Conservation (phyloP, 2,113 vertebrate genomes). For the Hystrix cristata region DNA sequence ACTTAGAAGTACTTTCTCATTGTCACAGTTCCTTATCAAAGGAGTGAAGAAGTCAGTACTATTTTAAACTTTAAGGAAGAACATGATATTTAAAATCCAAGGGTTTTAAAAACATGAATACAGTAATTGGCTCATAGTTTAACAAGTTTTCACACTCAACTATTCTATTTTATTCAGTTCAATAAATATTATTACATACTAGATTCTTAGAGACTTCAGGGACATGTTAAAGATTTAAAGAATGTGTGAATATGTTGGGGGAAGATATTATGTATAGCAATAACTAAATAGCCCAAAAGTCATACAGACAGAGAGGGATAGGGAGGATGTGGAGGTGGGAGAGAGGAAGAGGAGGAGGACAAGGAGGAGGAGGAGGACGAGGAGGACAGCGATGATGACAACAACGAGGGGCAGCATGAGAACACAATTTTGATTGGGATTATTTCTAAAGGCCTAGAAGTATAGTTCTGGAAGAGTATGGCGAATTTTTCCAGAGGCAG, state of each 20-base stretch:
- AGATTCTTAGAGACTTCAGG: not conserved
- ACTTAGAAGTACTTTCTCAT: not conserved
- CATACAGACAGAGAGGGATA: not conserved
- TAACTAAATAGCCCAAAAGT: not conserved
- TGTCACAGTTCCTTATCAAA: not conserved
- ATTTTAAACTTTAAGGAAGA: slow-evolving; percentile 55
- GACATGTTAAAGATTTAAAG: not conserved
- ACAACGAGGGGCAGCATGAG: not conserved
- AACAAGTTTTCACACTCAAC: not conserved
- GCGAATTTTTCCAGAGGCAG: not conserved
- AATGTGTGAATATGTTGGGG: not conserved
- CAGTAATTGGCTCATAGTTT: not conserved
- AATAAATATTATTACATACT: not conserved
- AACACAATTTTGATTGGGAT: not conserved
- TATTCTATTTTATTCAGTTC: slow-evolving; percentile 18
- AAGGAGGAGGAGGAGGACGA: no score
- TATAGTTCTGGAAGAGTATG: not conserved
- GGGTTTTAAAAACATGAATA: slow-evolving; percentile 24
- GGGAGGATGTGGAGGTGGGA: no score
- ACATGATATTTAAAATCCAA: not conserved
- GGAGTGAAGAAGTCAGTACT: not conserved
- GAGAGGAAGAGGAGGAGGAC: no score
- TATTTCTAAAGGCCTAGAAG: not conserved
- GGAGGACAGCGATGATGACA: no score
- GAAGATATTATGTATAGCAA: not conserved